Evolutionary conservation across 2,888 invertebrate genomes (phyloP).

Genomic region (Alcis repandata): DNA sequence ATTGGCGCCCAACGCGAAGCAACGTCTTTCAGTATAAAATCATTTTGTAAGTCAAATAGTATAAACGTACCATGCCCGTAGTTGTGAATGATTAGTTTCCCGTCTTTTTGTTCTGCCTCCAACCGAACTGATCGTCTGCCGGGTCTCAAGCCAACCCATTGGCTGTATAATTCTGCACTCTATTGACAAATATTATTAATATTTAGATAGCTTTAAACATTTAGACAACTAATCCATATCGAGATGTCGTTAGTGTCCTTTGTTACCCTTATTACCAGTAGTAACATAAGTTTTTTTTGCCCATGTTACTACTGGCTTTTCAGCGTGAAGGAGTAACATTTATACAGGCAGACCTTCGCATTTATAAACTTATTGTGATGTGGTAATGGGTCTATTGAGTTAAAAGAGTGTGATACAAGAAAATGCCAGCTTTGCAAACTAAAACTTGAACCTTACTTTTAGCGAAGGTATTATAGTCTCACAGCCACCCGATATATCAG

Average conservation of each 20-base stretch:
- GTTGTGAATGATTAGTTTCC: constrained; percentile 90
- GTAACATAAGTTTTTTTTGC: too few relatives aligned
- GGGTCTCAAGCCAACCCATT: constrained; percentile 92
- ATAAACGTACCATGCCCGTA: constrained; percentile 90
- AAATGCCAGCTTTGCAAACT: too few relatives aligned
- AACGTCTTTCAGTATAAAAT: not conserved
- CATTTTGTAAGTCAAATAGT: not conserved
- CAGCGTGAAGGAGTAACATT: too few relatives aligned
- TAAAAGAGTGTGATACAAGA: too few relatives aligned
- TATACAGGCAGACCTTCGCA: too few relatives aligned
- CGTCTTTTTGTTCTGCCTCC: constrained; percentile 84
- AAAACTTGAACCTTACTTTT: too few relatives aligned
- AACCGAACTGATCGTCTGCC: constrained; percentile 88
- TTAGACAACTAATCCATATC: too few relatives aligned
- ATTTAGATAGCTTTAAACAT: not conserved
- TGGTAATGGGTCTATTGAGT: too few relatives aligned
- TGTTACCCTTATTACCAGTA: too few relatives aligned
- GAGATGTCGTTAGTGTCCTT: too few relatives aligned
- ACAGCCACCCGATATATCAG: constrained; percentile 89
- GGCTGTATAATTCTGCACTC: constrained; percentile 82
- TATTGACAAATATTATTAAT: constrained; percentile 51
- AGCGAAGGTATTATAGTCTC: constrained; percentile 87
- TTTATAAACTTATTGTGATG: too few relatives aligned
- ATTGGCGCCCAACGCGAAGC: not conserved
- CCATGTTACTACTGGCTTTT: too few relatives aligned